A percentile compares a stretch with the other conserved stretches of the same genome.
phyloP scores from a whole-genome alignment of 2,888 invertebrate genomes.

The Drosophila kambysellisi region DNA sequence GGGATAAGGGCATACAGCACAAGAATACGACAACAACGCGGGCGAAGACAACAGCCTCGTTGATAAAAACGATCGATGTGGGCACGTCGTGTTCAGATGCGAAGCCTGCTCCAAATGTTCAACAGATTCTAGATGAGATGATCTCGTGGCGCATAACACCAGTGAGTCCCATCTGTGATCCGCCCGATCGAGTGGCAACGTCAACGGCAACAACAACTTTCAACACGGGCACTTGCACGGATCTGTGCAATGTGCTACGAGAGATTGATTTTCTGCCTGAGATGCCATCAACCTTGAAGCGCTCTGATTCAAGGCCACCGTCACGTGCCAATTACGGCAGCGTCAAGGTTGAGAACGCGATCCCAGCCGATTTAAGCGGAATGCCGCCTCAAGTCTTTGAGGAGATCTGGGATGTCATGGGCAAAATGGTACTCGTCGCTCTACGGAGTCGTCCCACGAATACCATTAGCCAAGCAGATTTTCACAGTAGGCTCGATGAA shows the following conservation, averaged over 20 bases:
- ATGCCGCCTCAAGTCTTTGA: conserved; percentile 66
- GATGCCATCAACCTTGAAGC: conserved; percentile 53
- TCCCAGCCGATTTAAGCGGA: conserved; percentile 31
- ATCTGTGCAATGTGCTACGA: conserved; percentile 77
- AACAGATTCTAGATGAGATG: conserved; percentile 75
- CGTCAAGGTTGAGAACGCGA: conserved; percentile 73
- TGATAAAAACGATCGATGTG: conserved; percentile 70
- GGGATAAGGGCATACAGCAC: conserved; percentile 79
- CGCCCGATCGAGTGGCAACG: background rate
- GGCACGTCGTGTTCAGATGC: conserved; percentile 82
- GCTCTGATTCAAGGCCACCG: conserved; percentile 72
- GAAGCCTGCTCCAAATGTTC: conserved; percentile 45
- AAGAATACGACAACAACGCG: conserved; percentile 82
- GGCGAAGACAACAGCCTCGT: conserved; percentile 78
- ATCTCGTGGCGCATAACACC: conserved; percentile 64
- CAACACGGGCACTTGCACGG: conserved; percentile 76
- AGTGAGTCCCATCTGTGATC: conserved; percentile 76
- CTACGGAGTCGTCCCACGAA: conserved; percentile 55
- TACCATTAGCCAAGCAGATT: conserved; percentile 63
- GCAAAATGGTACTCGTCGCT: conserved; percentile 74
- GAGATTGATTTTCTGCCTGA: conserved; percentile 69
- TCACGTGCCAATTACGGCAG: conserved; percentile 57
- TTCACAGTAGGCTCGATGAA: conserved; percentile 65
- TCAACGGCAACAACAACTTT: background rate
- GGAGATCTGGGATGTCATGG: conserved; percentile 80